Percentiles rank a stretch among this genome's conserved stretches.
Conservation (phyloP, 2,797 vertebrate genomes). For the Chaetophractus vellerosus region DNA sequence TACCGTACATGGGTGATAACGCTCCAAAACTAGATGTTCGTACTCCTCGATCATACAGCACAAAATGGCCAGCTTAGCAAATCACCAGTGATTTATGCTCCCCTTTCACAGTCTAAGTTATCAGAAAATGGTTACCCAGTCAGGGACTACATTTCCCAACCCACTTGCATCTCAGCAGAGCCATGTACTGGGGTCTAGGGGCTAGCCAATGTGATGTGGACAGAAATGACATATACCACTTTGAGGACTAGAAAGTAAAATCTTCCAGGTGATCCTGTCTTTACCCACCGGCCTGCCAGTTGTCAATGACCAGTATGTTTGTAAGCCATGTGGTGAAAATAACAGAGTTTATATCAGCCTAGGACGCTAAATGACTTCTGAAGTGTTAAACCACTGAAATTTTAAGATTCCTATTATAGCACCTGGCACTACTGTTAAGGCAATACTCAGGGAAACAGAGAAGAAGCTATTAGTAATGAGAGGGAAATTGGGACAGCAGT, state of each 20-base stretch:
- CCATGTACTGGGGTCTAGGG: neutral
- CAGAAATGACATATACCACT: neutral
- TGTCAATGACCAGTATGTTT: neutral
- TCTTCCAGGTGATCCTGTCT: neutral
- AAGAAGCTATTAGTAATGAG: constrained; percentile 16
- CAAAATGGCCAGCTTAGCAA: neutral
- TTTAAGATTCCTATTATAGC: constrained; percentile 38
- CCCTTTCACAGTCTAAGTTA: neutral
- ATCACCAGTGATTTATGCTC: neutral
- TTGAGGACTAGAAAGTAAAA: neutral
- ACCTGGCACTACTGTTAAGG: constrained; percentile 23
- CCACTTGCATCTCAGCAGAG: neutral
- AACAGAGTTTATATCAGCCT: neutral
- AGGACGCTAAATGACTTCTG: constrained; percentile 26
- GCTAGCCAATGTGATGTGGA: neutral
- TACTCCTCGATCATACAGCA: neutral
- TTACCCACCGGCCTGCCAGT: neutral
- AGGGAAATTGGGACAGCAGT: constrained; percentile 18
- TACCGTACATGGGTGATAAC: constrained; percentile 14
- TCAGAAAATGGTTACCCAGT: neutral
- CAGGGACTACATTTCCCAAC: neutral
- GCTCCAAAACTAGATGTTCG: constrained; percentile 33
- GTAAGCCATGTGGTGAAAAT: neutral
- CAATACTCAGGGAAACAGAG: neutral
- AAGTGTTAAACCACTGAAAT: constrained; percentile 9